These are phyloP conservation scores for Montifringilla adamsi DNA, from an alignment of 2,113 vertebrate genomes.

Conservation along the genomic window DNA sequence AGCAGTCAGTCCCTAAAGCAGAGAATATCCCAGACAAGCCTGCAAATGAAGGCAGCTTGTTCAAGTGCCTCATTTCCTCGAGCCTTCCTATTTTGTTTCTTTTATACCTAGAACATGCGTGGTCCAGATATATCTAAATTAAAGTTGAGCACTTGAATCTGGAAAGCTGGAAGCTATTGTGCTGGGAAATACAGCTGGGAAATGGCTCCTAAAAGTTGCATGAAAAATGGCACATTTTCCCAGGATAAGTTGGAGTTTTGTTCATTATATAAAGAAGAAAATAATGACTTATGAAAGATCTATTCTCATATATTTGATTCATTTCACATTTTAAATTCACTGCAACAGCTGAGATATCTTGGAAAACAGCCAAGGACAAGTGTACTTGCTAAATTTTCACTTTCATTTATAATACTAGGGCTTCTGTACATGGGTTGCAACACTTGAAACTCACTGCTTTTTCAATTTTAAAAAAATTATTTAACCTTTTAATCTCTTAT, in stretches of 20 bases:
- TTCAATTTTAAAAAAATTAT: background rate
- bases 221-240: background rate
- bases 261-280: background rate
- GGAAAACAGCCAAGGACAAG: background rate
- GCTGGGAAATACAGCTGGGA: background rate
- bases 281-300: background rate
- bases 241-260: background rate
- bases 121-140: background rate
- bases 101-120: background rate
- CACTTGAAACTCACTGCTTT: background rate
- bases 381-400: background rate
- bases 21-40: background rate
- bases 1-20: background rate
- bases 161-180: background rate
- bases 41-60: background rate
- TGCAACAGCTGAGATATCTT: background rate
- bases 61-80: background rate
- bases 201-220: background rate
- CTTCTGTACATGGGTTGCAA: background rate
- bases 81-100: background rate
- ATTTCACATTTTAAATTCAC: constrained; percentile 6
- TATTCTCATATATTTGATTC: background rate
- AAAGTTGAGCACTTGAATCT: background rate
- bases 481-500: background rate
- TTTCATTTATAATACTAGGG: background rate